Conservation (phyloP, 1,140 invertebrate species). For the Steinernema khuongi region DNA sequence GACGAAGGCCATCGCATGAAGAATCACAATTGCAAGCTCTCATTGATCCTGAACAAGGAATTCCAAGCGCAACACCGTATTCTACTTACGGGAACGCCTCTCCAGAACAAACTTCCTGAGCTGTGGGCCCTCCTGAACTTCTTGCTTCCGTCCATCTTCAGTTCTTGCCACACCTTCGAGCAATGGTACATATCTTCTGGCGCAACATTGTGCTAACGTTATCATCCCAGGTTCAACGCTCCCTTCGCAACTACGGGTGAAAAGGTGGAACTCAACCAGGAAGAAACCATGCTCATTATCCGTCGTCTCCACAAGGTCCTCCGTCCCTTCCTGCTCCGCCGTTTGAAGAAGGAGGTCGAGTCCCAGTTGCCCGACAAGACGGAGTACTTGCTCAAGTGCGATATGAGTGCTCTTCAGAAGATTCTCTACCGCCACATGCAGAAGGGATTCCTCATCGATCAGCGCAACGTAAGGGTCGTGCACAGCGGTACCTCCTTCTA, state of each 20-base stretch:
- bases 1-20: conserved; percentile 99
- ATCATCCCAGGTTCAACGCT: conserved; percentile 76
- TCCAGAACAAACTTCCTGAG: conserved; percentile 63
- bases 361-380: conserved; percentile 95
- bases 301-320: conserved; percentile 96
- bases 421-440: conserved; percentile 94
- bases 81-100: conserved; percentile 87
- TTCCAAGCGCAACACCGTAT: conserved; percentile 88
- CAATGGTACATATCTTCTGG: conserved; percentile 71
- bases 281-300: conserved; percentile 98
- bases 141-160: conserved; percentile 92
- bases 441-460: conserved; percentile 53
- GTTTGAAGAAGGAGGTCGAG: conserved; percentile 97
- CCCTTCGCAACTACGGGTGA: conserved; percentile 98
- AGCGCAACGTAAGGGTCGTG: conserved; percentile 30
- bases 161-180: conserved; percentile 93
- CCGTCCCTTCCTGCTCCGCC: conserved; percentile 85
- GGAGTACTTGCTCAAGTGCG: conserved; percentile 87
- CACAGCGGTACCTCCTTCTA: not conserved
- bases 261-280: conserved; percentile 95
- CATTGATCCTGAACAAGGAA: conserved; percentile 86
- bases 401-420: conserved; percentile 90
- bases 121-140: conserved; percentile 81
- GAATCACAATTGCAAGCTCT: conserved; percentile 97
- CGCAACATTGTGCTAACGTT: not conserved